These are phyloP conservation scores for Gnathonemus longibarbis DNA, from an alignment of 2,113 vertebrate species.

Conservation along the genomic window DNA sequence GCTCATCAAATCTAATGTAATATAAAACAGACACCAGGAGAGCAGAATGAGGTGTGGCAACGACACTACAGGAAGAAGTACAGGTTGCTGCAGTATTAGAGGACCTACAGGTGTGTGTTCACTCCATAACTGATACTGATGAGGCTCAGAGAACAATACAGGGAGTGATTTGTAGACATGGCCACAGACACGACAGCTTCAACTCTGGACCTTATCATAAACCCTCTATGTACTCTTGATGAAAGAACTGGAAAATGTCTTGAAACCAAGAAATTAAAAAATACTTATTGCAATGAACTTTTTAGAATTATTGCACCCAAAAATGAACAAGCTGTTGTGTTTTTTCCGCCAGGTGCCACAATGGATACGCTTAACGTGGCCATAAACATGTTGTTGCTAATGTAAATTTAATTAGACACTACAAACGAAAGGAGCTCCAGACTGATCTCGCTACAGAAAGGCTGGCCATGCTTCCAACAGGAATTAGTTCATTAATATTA, in stretches of 20 bases:
- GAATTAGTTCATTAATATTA: slow-evolving; percentile 35
- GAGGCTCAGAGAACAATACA: neutral
- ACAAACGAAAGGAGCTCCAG: slow-evolving; percentile 41
- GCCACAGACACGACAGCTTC: neutral
- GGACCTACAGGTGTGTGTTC: neutral
- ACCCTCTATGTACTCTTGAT: neutral
- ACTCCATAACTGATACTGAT: neutral
- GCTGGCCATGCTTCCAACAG: slow-evolving; percentile 29
- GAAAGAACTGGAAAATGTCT: neutral
- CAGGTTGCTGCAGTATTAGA: neutral
- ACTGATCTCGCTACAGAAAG: slow-evolving; percentile 34
- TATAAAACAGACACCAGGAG: neutral
- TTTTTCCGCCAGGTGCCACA: neutral
- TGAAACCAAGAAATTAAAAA: neutral
- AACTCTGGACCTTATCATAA: neutral
- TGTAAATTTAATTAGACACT: slow-evolving; percentile 46
- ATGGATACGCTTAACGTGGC: neutral
- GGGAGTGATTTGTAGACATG: neutral
- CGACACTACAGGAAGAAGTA: neutral
- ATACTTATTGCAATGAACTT: neutral
- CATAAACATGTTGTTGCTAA: slow-evolving; percentile 33
- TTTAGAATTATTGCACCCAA: neutral
- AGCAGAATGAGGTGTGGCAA: neutral
- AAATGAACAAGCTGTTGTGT: neutral
- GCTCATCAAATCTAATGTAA: neutral